These are phyloP conservation scores for Apogon talboti DNA, from an alignment of 2,797 vertebrate species.

Conservation along the genomic window DNA sequence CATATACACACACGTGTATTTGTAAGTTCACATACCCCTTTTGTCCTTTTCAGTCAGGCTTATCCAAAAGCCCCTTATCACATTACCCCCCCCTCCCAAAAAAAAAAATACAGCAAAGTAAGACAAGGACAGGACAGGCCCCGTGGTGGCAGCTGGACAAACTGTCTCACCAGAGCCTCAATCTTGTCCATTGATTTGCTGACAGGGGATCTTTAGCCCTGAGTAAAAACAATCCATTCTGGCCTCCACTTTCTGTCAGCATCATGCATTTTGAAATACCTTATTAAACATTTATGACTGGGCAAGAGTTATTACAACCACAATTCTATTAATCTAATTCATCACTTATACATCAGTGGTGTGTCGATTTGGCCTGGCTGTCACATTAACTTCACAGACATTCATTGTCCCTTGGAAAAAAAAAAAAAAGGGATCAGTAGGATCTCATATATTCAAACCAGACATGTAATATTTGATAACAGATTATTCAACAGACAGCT, in stretches of 20 bases:
- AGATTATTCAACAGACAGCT: slow-evolving; percentile 12
- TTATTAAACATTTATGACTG: slow-evolving; percentile 63
- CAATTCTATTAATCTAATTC: slow-evolving; percentile 46
- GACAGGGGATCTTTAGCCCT: slow-evolving; percentile 57
- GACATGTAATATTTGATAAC: slow-evolving; percentile 4
- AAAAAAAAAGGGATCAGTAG: background rate
- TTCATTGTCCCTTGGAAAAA: slow-evolving; percentile 33
- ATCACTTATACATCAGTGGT: slow-evolving; percentile 41
- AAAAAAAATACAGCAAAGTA: slow-evolving; percentile 52
- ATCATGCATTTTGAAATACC: slow-evolving; percentile 48
- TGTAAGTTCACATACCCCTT: no score
- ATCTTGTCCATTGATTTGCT: slow-evolving; percentile 60
- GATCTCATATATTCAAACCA: slow-evolving; percentile 7
- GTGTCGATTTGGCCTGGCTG: slow-evolving; percentile 35
- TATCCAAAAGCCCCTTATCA: slow-evolving; percentile 6
- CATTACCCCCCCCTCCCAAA: background rate
- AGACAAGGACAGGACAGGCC: slow-evolving; percentile 51
- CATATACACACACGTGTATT: no score
- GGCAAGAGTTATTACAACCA: slow-evolving; percentile 47
- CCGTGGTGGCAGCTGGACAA: slow-evolving; percentile 36
- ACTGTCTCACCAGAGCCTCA: slow-evolving; percentile 44
- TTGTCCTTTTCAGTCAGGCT: slow-evolving; percentile 13
- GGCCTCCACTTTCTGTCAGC: slow-evolving; percentile 43
- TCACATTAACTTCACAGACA: slow-evolving; percentile 31
- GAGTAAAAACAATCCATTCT: slow-evolving; percentile 48